These are phyloP conservation scores for Erythrocercus mccallii DNA, from an alignment of 2,113 vertebrate species.

Conservation along the genomic window DNA sequence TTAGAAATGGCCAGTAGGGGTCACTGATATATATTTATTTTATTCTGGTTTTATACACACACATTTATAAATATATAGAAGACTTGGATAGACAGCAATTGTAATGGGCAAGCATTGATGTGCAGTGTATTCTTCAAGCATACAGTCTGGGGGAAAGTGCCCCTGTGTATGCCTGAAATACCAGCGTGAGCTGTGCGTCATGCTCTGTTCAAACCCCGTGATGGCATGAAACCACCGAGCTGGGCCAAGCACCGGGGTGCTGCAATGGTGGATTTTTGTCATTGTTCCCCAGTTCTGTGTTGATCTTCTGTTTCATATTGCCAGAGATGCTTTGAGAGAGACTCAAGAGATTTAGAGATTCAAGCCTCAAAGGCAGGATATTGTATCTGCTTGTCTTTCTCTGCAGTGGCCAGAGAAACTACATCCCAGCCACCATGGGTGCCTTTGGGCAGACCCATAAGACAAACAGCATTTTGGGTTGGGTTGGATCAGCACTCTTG, in stretches of 20 bases:
- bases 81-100: neutral
- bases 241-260: accelerated
- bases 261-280: neutral
- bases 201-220: neutral
- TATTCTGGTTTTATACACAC: neutral
- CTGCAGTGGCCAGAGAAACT: neutral
- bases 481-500: neutral
- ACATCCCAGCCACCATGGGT: accelerated
- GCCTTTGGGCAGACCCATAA: neutral
- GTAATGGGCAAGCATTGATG: neutral
- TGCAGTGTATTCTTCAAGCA: neutral
- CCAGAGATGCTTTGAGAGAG: neutral
- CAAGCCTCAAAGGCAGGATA: neutral
- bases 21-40: conserved; percentile 42
- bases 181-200: accelerated
- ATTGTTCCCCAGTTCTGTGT: neutral
- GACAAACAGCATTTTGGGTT: neutral
- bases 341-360: neutral
- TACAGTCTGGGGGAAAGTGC: neutral
- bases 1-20: conserved; percentile 30
- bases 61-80: neutral
- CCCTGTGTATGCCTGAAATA: neutral
- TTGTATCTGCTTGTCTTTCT: neutral
- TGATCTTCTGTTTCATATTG: neutral
- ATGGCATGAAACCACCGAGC: neutral